These are phyloP conservation scores for Odobenus rosmarus DNA, from an alignment of 2,113 vertebrate genomes.

Conservation along the genomic window DNA sequence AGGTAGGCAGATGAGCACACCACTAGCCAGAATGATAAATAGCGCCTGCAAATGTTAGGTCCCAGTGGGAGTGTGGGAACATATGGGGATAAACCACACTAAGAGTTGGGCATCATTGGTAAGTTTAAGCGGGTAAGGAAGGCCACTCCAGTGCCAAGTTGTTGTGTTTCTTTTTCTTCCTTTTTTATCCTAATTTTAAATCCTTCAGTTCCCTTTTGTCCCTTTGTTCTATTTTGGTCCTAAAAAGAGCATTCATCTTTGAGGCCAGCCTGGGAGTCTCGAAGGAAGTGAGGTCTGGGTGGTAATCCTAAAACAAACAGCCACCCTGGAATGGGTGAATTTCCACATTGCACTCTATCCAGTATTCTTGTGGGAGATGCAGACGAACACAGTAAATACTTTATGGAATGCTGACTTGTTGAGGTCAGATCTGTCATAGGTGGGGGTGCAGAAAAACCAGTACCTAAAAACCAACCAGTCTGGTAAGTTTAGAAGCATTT, in stretches of 20 bases:
- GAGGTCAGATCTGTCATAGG: background rate
- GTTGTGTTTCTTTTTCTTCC: too few species aligned
- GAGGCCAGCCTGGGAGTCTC: slow-evolving; percentile 37
- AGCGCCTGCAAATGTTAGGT: slow-evolving; percentile 60
- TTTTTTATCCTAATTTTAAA: slow-evolving; percentile 68
- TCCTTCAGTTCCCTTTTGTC: slow-evolving; percentile 59
- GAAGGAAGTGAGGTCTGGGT: slow-evolving; percentile 17
- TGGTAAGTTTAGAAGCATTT: background rate
- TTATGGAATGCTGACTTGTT: background rate
- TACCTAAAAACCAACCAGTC: background rate
- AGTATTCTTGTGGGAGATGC: background rate
- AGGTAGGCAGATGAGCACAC: slow-evolving; percentile 67
- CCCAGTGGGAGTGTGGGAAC: slow-evolving; percentile 58
- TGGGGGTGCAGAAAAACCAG: background rate
- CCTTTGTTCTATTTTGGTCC: slow-evolving; percentile 70
- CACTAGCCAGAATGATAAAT: slow-evolving; percentile 59
- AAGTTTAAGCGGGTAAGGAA: background rate
- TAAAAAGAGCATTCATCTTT: slow-evolving; percentile 69
- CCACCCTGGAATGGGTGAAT: background rate
- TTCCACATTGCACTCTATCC: background rate
- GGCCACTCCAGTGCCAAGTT: background rate
- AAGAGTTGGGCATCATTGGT: background rate
- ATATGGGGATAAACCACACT: slow-evolving; percentile 47
- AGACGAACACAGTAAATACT: background rate
- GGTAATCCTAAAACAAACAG: slow-evolving; percentile 38